Base-by-base conservation (phyloP, 2,113 vertebrate species). In the Camarhynchus parvulus region DNA sequence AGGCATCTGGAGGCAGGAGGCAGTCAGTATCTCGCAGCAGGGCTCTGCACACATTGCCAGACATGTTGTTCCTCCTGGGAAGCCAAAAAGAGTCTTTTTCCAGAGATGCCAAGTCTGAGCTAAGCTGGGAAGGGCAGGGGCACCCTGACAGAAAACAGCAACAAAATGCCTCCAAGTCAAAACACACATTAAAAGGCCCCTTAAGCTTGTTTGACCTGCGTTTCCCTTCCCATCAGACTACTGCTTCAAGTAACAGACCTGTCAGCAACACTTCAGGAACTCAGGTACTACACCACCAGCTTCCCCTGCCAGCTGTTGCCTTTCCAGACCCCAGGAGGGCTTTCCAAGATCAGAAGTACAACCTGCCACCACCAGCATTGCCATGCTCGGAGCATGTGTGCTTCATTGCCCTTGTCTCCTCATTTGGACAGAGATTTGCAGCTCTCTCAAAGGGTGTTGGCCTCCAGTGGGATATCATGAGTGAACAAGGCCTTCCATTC, bases 1-100 rank as follows among this genome's bases (percentile, higher is more conserved):
- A 96, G 79, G 82, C 87, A 80, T 88, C 72, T 83, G 87, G 90
- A 94, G 61, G 66, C 79, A 77, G 63, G 46, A 94, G 91, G 84
- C 8, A 1, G 78, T 76, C 89, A 67, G 70, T 39, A 14, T 69
- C 78, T 91, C 55, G 4, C 81, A 95, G 93, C 55, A 56, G 75
- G 93, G 83, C 90, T 90, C 83, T 81, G 73, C 80, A 73, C 44
- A 49, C 41, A 33, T 44, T 81, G 90, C 81, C 85, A 96, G 86
- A 62, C 11, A 3, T 44, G 62, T n/a, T 78, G 41, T 4, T 93
- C 63, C 76, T 91, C 79, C 79, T 83, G 52, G 63, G 53, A 95
- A 93, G 86, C 64, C 72, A 87, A 90, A 82, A 61, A 46, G 47
- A 50, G 18, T 31, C 53, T 59, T 55, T 52, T 22, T 89, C 67